Percentiles rank a stretch among this genome's conserved stretches.
These are phyloP conservation scores for Leucoraja erinaceus DNA, from an alignment of 2,113 vertebrate species.

Conservation along the genomic window DNA sequence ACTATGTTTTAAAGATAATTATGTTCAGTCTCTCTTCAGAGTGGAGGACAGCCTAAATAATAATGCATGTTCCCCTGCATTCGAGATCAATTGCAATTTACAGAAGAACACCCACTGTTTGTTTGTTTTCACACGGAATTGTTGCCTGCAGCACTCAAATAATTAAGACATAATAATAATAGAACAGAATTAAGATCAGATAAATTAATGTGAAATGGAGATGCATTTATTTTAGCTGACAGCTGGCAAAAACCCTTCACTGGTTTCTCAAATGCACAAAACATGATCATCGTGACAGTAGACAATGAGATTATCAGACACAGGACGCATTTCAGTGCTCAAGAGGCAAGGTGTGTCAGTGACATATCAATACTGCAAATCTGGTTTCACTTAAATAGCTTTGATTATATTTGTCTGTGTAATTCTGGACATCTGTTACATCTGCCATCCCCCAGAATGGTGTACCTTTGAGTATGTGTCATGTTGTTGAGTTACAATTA, in stretches of 20 bases:
- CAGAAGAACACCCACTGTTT: slow-evolving; percentile 65
- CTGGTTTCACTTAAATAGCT: slow-evolving; percentile 64
- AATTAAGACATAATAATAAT: slow-evolving; percentile 66
- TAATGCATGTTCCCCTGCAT: slow-evolving; percentile 58
- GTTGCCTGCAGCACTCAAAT: slow-evolving; percentile 70
- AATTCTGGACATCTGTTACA: slow-evolving; percentile 72
- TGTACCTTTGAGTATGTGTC: background rate
- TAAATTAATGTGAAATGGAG: slow-evolving; percentile 79
- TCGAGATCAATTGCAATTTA: slow-evolving; percentile 66
- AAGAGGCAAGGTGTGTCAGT: slow-evolving; percentile 71
- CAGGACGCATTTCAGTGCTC: slow-evolving; percentile 66
- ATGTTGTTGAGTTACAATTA: background rate
- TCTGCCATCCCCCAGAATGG: slow-evolving; percentile 43
- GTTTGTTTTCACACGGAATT: slow-evolving; percentile 74
- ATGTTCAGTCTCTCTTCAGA: slow-evolving; percentile 67
- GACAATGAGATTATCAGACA: slow-evolving; percentile 71
- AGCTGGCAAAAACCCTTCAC: slow-evolving; percentile 70
- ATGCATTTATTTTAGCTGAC: slow-evolving; percentile 69
- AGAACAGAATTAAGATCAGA: slow-evolving; percentile 73
- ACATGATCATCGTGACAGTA: slow-evolving; percentile 64
- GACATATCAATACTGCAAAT: slow-evolving; percentile 79
- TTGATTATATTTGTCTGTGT: slow-evolving; percentile 69
- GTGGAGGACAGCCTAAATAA: slow-evolving; percentile 58
- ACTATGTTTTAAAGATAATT: slow-evolving; percentile 45
- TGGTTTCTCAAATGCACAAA: slow-evolving; percentile 56